Percentiles rank a stretch among this genome's conserved stretches.
phyloP scores from a whole-genome alignment of 2,888 invertebrate species.

The Oscheius sp. region DNA sequence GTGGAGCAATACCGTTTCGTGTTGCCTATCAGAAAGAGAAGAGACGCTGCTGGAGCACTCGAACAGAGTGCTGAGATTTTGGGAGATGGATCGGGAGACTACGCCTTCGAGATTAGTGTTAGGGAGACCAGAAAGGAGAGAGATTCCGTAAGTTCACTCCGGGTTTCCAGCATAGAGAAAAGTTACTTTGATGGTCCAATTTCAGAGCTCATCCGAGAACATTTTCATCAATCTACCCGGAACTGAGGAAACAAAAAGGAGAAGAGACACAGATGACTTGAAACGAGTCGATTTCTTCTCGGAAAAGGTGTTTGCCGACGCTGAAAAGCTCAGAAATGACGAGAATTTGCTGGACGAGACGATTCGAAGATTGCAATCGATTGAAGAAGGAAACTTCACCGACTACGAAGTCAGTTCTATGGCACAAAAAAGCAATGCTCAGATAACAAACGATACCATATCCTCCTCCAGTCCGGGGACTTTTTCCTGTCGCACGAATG shows the following conservation, averaged over 20 bases:
- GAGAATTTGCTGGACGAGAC: background rate
- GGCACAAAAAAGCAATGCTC: background rate
- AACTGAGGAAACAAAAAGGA: too few species aligned
- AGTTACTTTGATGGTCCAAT: too few species aligned
- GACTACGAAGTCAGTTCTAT: background rate
- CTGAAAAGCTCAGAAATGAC: background rate
- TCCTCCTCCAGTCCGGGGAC: background rate
- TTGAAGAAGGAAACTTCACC: background rate
- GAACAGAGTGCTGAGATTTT: background rate
- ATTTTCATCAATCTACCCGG: too few species aligned
- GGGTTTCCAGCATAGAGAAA: background rate
- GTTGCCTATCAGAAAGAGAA: slow-evolving; percentile 11
- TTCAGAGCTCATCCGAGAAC: too few species aligned
- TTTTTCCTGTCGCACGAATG: background rate
- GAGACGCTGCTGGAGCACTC: background rate
- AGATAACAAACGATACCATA: background rate
- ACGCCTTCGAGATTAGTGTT: background rate
- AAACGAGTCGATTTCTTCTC: too few species aligned
- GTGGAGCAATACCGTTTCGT: slow-evolving; percentile 16
- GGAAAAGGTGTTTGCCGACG: background rate
- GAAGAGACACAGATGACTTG: too few species aligned
- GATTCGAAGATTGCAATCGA: background rate
- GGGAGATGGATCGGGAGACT: slow-evolving; percentile 4
- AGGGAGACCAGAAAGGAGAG: background rate
- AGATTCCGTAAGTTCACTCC: background rate